A percentile compares a stretch with the other conserved stretches of the same genome.
These are phyloP conservation scores for Tipula helvola DNA, from an alignment of 2,888 invertebrate species.

Conservation along the genomic window DNA sequence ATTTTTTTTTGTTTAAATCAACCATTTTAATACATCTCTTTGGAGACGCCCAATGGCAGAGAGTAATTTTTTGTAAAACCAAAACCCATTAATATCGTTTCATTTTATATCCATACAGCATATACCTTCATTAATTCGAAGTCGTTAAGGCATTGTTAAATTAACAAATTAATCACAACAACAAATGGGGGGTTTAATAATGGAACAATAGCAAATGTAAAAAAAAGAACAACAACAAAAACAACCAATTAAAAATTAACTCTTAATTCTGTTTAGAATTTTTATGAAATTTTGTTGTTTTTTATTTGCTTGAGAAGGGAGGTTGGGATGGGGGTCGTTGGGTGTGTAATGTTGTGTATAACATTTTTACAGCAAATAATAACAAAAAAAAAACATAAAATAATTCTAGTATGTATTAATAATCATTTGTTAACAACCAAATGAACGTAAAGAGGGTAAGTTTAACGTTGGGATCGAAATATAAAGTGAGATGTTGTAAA, in stretches of 20 bases:
- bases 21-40: background rate
- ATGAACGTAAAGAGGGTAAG: background rate
- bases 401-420: background rate
- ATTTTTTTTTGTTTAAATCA: background rate
- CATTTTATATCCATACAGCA: background rate
- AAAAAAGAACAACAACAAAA: background rate
- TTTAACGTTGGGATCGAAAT: background rate
- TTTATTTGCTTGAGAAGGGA: background rate
- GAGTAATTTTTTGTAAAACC: background rate
- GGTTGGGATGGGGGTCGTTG: background rate
- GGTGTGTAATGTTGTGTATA: background rate
- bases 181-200: background rate
- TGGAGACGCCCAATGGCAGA: background rate
- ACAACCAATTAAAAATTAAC: constrained; percentile 6
- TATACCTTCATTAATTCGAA: constrained; percentile 8
- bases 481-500: background rate
- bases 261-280: background rate
- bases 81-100: background rate
- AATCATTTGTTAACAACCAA: background rate
- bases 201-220: background rate
- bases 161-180: constrained; percentile 9
- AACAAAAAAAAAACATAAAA: too few relatives aligned
- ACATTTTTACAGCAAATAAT: background rate
- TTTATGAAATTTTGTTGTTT: background rate
- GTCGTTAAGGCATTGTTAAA: constrained; percentile 8